These are phyloP conservation scores for Ametastegia equiseti DNA, from an alignment of 2,888 invertebrate species.

Conservation along the genomic window DNA sequence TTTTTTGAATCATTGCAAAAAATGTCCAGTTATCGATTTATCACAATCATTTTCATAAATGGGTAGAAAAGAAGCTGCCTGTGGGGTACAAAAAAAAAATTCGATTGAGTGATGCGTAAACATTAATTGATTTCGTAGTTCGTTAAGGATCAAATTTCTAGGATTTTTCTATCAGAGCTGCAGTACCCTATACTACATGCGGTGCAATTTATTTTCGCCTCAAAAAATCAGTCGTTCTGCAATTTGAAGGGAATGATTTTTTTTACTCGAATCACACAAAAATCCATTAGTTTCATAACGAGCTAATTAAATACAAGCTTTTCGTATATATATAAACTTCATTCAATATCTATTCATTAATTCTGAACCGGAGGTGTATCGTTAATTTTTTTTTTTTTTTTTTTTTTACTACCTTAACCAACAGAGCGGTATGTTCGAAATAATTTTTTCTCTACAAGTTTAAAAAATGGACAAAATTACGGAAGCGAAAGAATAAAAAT, in stretches of 20 bases:
- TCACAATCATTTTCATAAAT: too few relatives aligned
- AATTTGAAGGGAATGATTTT: too few relatives aligned
- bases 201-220: neutral
- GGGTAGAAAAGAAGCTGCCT: too few relatives aligned
- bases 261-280: neutral
- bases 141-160: too few relatives aligned
- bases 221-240: neutral
- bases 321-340: neutral
- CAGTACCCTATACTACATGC: too few relatives aligned
- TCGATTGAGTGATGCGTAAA: too few relatives aligned
- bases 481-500: neutral
- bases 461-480: neutral
- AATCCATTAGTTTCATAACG: slow-evolving; percentile 23
- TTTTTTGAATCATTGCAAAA: neutral
- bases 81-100: too few relatives aligned
- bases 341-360: slow-evolving; percentile 23
- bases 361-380: neutral
- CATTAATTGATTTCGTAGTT: too few relatives aligned
- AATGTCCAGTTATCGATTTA: too few relatives aligned
- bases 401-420: neutral
- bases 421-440: neutral
- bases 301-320: slow-evolving; percentile 31
- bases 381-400: slow-evolving; percentile 12
- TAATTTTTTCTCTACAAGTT: neutral
- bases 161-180: too few relatives aligned